These are phyloP conservation scores for Campylorhamphus procurvoides DNA, from an alignment of 2,113 vertebrate genomes.

Conservation along the genomic window DNA sequence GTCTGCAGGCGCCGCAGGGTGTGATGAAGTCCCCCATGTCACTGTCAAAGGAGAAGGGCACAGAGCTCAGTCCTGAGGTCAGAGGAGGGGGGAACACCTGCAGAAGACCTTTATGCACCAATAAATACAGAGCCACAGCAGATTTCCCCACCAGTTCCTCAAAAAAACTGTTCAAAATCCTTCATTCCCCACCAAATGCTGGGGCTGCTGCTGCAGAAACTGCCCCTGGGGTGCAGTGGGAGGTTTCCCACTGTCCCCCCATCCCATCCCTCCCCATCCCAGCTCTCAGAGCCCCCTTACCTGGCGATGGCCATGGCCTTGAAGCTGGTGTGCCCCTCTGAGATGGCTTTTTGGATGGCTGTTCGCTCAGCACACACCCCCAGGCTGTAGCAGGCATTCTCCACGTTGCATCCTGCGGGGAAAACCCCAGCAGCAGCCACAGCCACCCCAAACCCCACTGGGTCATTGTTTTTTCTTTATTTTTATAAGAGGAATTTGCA, in stretches of 20 bases:
- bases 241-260: background rate
- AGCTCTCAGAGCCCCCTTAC: slow-evolving; percentile 35
- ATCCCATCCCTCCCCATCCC: rapidly evolving
- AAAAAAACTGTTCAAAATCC: background rate
- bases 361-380: slow-evolving; percentile 87
- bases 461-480: background rate
- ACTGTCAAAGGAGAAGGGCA: slow-evolving; percentile 73
- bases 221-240: rapidly evolving
- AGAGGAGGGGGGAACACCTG: background rate
- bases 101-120: background rate
- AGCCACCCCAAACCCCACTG: background rate
- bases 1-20: slow-evolving; percentile 91
- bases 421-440: background rate
- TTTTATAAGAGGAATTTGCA: background rate
- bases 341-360: slow-evolving; percentile 88
- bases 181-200: background rate
- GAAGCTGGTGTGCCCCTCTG: slow-evolving; percentile 85
- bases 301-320: slow-evolving; percentile 88
- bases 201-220: background rate
- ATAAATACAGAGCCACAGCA: background rate
- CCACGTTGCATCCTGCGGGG: slow-evolving; percentile 89
- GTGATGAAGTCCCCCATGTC: slow-evolving; percentile 83
- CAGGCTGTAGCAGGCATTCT: slow-evolving; percentile 86
- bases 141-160: background rate
- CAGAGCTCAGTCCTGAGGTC: background rate